Base-by-base conservation (phyloP, 2,888 invertebrate species). In the Drosophila rubida region DNA sequence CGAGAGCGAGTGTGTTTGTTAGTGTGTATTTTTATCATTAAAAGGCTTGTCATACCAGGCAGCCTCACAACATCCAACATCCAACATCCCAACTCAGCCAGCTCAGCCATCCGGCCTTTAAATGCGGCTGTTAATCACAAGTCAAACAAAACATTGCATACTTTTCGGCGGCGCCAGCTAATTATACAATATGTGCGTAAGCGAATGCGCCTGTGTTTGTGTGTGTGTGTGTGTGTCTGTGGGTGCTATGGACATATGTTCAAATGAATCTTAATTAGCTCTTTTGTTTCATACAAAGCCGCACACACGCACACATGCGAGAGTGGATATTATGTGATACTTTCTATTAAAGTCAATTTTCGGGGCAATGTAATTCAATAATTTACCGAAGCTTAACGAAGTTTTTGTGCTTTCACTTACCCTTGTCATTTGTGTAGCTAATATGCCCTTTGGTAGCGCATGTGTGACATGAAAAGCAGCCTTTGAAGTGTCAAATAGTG, bases 41-140 rank as follows among this genome's bases (percentile, higher is more conserved):
- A 86, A 82, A 76, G 83, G 84, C 79, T 86, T 82, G 79, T 71
- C 80, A 83, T 49, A 58, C 61, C 46, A 49, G 22, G 42, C 49
- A 27, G 32, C 14, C 5, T 6, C 6, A 7, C 25, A 25, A 25
- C 25, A 23, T 23, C n/a, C n/a, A 39, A 45, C 35, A 32, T 44
- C 22, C 32, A 61, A 45, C 35, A 50, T 58, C 58, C 66, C 50
- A 53, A 30, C 27, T 60, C 14, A 37, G 14, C 51, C 42, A 30
- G 37, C 49, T 45, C 39, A 49, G 27, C 42, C 49, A 42, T 42
- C 51, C 57, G 53, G 53, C 22, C 46, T 54, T 77, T 75, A 75
- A 75, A 67, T 62, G 78, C 54, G 42, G 85, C 84, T 68, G 82
- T 87, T 80, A 87, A 80, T 80, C 85, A 85, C 75, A 80, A 78